Evolutionary conservation across 2,797 vertebrate genomes (phyloP).

Genomic region (Sebastes miniatus): DNA sequence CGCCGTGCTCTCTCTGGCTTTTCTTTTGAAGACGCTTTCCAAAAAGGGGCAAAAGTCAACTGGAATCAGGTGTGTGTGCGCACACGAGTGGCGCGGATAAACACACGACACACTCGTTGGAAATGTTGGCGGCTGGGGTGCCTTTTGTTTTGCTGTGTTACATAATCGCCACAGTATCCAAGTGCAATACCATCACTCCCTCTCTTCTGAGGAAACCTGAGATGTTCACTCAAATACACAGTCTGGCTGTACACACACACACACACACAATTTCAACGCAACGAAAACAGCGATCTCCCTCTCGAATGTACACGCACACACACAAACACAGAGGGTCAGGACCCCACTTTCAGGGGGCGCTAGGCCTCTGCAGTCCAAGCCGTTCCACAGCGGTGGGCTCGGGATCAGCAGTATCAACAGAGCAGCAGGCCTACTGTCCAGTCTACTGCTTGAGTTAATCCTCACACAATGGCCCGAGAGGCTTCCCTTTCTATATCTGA

Average conservation of each 20-base stretch:
- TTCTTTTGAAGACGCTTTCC: conserved; percentile 67
- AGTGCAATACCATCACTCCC: conserved; percentile 32
- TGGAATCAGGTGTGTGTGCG: conserved; percentile 65
- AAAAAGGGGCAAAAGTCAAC: conserved; percentile 68
- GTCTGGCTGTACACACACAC: not conserved
- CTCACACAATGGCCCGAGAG: conserved; percentile 57
- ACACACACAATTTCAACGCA: not conserved
- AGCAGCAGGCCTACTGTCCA: conserved; percentile 72
- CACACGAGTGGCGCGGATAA: conserved; percentile 12
- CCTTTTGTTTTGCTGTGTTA: conserved; percentile 65
- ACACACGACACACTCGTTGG: conserved; percentile 31
- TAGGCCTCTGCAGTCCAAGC: conserved; percentile 61
- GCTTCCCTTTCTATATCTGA: conserved; percentile 66
- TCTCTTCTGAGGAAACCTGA: conserved; percentile 46
- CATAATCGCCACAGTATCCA: conserved; percentile 53
- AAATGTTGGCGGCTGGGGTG: conserved; percentile 25
- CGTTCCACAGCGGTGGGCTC: conserved; percentile 67
- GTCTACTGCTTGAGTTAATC: conserved; percentile 78
- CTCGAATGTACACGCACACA: conserved; percentile 7
- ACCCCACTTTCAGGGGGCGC: conserved; percentile 65
- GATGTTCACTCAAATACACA: conserved; percentile 20
- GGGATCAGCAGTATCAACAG: conserved; percentile 75
- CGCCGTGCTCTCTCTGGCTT: conserved; percentile 26
- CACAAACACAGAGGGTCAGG: conserved; percentile 57
- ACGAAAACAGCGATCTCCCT: conserved; percentile 7